Percentiles rank a stretch among this genome's conserved stretches.
Evolutionary conservation across 2,797 vertebrate genomes (phyloP).

Genomic region (Phataginus tricuspis): DNA sequence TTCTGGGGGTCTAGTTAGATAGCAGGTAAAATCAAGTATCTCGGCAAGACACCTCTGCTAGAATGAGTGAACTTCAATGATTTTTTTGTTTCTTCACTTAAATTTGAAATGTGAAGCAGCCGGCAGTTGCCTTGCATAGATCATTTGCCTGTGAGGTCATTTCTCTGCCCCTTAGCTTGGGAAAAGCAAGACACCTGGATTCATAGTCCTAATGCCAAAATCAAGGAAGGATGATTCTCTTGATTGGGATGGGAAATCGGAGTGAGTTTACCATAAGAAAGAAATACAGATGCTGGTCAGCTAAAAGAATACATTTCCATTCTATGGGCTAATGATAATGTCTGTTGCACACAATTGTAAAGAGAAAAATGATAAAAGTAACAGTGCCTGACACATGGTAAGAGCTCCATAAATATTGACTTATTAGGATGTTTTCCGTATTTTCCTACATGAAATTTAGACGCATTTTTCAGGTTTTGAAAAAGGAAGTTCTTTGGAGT

Average conservation of each 20-base stretch:
- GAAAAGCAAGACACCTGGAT: background rate
- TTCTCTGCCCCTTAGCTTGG: background rate
- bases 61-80: background rate
- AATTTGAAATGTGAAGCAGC: background rate
- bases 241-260: background rate
- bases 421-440: background rate
- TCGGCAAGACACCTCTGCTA: background rate
- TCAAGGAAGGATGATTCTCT: background rate
- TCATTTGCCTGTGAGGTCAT: background rate
- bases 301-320: background rate
- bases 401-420: background rate
- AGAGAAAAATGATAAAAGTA: background rate
- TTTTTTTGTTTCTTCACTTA: background rate
- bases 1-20: background rate
- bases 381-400: background rate
- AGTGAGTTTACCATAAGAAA: background rate
- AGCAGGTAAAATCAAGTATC: background rate
- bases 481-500: background rate
- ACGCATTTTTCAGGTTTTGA: background rate
- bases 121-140: background rate
- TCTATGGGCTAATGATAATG: background rate
- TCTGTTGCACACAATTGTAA: background rate
- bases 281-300: background rate
- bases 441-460: constrained; percentile 21
- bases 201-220: background rate